Evolutionary conservation across 2,113 vertebrate genomes (phyloP).

Genomic region (Agelaius phoeniceus): DNA sequence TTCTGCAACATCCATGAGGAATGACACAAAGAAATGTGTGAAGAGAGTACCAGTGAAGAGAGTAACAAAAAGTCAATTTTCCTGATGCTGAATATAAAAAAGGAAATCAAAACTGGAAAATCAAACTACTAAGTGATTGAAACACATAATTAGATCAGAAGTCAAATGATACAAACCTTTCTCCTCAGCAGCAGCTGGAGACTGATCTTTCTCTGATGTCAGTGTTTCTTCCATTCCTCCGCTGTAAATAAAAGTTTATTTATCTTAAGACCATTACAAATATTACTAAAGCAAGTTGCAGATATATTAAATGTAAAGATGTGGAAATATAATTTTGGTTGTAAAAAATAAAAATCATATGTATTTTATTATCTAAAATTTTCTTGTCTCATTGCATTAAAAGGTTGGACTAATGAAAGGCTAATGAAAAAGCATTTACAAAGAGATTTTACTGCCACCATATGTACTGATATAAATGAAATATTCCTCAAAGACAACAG

Average conservation of each 20-base stretch:
- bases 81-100: background rate
- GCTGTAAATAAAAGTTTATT: conserved; percentile 70
- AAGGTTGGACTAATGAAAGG: background rate
- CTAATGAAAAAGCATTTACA: background rate
- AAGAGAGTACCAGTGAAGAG: background rate
- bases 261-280: background rate
- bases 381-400: background rate
- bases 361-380: background rate
- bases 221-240: conserved; percentile 52
- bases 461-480: background rate
- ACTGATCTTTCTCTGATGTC: conserved; percentile 44
- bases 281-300: background rate
- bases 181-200: conserved; percentile 22
- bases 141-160: background rate
- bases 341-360: background rate
- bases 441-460: background rate
- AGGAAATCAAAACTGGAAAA: background rate
- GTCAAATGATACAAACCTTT: conserved; percentile 36
- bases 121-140: background rate
- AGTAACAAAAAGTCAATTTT: background rate
- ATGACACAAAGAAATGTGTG: background rate
- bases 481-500: background rate
- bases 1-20: background rate
- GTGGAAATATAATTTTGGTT: background rate
- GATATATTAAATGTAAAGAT: background rate